Evolutionary conservation across 2,888 invertebrate genomes (phyloP).

Genomic region (Galerucella nymphaeae): DNA sequence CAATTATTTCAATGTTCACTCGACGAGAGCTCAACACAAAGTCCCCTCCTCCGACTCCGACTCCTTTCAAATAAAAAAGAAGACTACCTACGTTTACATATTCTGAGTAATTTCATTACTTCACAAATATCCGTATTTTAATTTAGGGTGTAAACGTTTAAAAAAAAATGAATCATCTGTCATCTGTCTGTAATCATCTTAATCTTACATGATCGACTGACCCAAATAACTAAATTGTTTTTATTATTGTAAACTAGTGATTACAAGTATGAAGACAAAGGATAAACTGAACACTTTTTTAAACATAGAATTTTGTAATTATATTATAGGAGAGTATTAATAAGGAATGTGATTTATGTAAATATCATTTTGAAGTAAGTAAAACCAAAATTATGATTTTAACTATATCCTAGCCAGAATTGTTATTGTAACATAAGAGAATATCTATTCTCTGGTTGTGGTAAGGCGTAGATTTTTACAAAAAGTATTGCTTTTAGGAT

Average conservation of each 20-base stretch:
- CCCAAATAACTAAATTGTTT: constrained; percentile 10
- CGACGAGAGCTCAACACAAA: no score
- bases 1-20: no score
- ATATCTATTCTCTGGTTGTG: background rate
- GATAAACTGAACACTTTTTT: background rate
- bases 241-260: constrained; percentile 5
- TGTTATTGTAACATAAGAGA: background rate
- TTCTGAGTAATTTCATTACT: no score
- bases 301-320: background rate
- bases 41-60: no score
- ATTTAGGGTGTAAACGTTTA: background rate
- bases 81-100: background rate
- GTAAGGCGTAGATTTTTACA: background rate
- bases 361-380: background rate
- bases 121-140: background rate
- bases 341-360: constrained; percentile 12
- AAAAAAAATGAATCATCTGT: background rate
- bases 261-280: constrained; percentile 9
- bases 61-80: background rate
- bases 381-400: background rate
- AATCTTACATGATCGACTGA: constrained; percentile 9
- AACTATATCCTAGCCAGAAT: background rate
- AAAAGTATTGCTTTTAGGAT: constrained; percentile 27
- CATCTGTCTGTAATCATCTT: background rate
- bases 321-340: constrained; percentile 4